These are phyloP conservation scores for Ciconia maguari DNA, from an alignment of 2,113 vertebrate genomes.

Conservation along the genomic window DNA sequence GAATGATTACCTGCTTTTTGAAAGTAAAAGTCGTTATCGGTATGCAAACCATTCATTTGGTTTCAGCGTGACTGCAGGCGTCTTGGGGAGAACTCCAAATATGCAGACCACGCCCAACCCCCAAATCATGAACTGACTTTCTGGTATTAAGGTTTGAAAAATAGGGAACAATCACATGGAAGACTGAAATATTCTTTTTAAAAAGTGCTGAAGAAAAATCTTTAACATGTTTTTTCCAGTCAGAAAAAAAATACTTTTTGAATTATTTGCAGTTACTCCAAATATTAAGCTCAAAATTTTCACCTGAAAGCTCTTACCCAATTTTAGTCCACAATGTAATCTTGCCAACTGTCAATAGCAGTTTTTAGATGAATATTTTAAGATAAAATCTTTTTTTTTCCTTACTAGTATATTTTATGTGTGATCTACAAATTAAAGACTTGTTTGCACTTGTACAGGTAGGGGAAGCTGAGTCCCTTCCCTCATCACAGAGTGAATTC, in stretches of 20 bases:
- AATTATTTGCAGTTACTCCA: not conserved
- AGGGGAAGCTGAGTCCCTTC: not conserved
- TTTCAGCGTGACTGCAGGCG: not conserved
- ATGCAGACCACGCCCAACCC: not conserved
- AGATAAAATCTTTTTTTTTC: not conserved
- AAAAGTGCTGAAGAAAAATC: not conserved
- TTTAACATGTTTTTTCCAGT: no score
- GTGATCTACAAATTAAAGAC: not conserved
- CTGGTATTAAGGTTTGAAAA: not conserved
- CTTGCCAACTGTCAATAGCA: not conserved
- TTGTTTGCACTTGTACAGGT: not conserved
- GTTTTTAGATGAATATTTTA: not conserved
- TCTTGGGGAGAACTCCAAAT: not conserved
- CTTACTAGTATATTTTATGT: not conserved
- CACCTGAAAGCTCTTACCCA: not conserved
- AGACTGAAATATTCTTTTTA: not conserved
- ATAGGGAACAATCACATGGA: not conserved
- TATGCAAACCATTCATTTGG: not conserved
- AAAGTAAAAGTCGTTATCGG: not conserved
- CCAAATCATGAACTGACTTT: not conserved
- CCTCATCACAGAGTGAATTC: not conserved
- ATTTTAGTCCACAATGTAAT: not conserved
- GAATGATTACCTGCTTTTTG: not conserved
- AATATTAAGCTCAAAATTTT: not conserved
- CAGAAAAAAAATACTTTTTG: not conserved